Evolutionary conservation across 2,888 invertebrate species (phyloP), one percentile per base, ranked within the genome.

Genomic region (Stenurella melanura): DNA sequence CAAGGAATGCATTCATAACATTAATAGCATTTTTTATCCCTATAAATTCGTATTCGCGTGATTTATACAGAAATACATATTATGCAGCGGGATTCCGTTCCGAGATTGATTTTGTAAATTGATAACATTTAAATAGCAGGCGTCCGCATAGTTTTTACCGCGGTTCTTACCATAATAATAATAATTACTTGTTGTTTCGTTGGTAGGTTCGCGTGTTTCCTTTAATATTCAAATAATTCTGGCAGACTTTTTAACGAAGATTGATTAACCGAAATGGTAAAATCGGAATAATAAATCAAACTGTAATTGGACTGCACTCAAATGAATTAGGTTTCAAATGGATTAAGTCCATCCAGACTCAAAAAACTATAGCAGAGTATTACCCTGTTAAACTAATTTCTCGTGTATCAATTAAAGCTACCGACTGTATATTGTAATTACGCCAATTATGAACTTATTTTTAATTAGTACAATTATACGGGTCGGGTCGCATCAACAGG

Each of bases 161-260:
- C 0, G 7, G 30, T 34, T 34, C 30, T 34, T 34, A 34, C 30
- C 30, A 34, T 34, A 34, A 21, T 42, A 67, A 21, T 42, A 67
- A 57, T 57, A 67, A 73, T 56, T 66, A 73, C 66, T 21, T 63
- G 63, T 61, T 56, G 30, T 64, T 64, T 73, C 56, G 73, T n/a
- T 15, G 56, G 73, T n/a, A 10, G 64, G 57, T 50, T 73, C n/a
- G 73, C 73, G 73, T 73, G 73, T 38, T 67, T 26, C 56, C 73
- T 9, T 38, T 18, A 30, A 26, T 58, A 56, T 56, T 34, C 4
- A 64, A 70, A 70, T 70, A 56, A 73, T 57, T 38, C 34, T 30
- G 26, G 73, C 17, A 63, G 18, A 56, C 60, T 38, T 56, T 34
- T 73, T 58, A 58, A 73, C 73, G 73, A 73, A 73, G 73, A 73